phyloP scores from a whole-genome alignment of 2,797 vertebrate species.

The Tachyglossus aculeatus region DNA sequence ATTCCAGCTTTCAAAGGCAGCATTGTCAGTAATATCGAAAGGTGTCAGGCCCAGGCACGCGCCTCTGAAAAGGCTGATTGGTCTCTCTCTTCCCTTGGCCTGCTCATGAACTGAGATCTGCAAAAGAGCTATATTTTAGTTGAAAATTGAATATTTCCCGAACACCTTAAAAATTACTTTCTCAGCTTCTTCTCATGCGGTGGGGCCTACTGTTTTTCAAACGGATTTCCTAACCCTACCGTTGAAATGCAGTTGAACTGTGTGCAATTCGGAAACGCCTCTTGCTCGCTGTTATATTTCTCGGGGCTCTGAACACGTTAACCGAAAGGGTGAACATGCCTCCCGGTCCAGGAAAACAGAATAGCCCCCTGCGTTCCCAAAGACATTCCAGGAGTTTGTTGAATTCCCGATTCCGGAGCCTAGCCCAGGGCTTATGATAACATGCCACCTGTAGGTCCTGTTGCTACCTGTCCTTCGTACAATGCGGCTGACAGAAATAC shows the following conservation, averaged over 20 bases:
- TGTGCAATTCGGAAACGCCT: background rate
- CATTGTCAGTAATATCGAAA: too few relatives aligned
- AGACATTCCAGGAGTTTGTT: conserved; percentile 61
- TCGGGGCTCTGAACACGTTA: conserved; percentile 40
- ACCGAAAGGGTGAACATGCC: conserved; percentile 46
- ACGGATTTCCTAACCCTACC: background rate
- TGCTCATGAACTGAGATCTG: too few relatives aligned
- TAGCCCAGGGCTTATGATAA: conserved; percentile 60
- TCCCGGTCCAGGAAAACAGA: conserved; percentile 20
- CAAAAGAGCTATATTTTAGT: background rate
- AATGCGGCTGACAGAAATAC: conserved; percentile 58
- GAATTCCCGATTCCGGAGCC: conserved; percentile 50
- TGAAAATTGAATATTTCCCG: background rate
- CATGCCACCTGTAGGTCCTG: conserved; percentile 62
- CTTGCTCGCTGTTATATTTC: conserved; percentile 29
- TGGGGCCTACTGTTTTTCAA: background rate
- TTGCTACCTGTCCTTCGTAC: conserved; percentile 61
- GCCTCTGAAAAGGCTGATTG: too few relatives aligned
- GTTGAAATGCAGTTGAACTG: conserved; percentile 15
- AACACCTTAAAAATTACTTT: background rate
- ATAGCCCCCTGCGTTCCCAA: conserved; percentile 23
- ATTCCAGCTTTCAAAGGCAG: too few relatives aligned
- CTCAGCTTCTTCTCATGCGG: background rate
- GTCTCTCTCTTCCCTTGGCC: too few relatives aligned
- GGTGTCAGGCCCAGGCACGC: too few relatives aligned